A percentile compares a stretch with the other conserved stretches of the same genome.
These are phyloP conservation scores for Erebia palarica DNA, from an alignment of 2,888 invertebrate species.

Conservation along the genomic window DNA sequence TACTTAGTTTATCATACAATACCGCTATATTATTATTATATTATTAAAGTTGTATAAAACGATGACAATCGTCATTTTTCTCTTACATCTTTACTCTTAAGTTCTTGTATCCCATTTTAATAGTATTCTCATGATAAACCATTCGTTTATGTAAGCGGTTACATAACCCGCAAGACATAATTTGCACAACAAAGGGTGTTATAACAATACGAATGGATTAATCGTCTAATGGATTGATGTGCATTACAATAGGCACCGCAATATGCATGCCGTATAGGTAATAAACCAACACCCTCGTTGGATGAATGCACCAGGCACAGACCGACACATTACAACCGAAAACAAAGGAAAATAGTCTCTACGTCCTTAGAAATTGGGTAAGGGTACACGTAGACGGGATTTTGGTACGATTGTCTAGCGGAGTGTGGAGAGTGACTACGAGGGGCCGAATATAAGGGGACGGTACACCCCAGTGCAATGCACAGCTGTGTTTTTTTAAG, in stretches of 20 bases:
- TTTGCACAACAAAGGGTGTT: slow-evolving; percentile 47
- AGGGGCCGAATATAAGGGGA: slow-evolving; percentile 73
- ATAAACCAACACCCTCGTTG: slow-evolving; percentile 71
- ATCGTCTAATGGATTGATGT: slow-evolving; percentile 76
- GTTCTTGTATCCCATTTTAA: slow-evolving; percentile 11
- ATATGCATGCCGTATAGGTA: slow-evolving; percentile 75
- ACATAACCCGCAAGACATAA: slow-evolving; percentile 41
- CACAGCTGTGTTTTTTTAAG: slow-evolving; percentile 59
- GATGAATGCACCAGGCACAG: slow-evolving; percentile 67
- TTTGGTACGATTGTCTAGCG: slow-evolving; percentile 61
- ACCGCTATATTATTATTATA: neutral
- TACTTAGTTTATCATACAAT: too few relatives aligned
- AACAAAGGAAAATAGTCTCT: slow-evolving; percentile 53
- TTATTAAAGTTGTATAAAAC: neutral
- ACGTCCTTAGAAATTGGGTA: slow-evolving; percentile 49
- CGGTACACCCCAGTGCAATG: slow-evolving; percentile 59
- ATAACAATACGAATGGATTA: slow-evolving; percentile 68
- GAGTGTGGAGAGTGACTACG: slow-evolving; percentile 59
- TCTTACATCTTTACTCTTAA: slow-evolving; percentile 13
- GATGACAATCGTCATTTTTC: neutral
- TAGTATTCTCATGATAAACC: slow-evolving; percentile 9
- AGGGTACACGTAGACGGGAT: slow-evolving; percentile 40
- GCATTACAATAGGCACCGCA: slow-evolving; percentile 72
- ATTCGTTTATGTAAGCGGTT: slow-evolving; percentile 36
- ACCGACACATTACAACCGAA: slow-evolving; percentile 24